phyloP scores from a whole-genome alignment of 2,888 invertebrate genomes.

The Meganola albula region DNA sequence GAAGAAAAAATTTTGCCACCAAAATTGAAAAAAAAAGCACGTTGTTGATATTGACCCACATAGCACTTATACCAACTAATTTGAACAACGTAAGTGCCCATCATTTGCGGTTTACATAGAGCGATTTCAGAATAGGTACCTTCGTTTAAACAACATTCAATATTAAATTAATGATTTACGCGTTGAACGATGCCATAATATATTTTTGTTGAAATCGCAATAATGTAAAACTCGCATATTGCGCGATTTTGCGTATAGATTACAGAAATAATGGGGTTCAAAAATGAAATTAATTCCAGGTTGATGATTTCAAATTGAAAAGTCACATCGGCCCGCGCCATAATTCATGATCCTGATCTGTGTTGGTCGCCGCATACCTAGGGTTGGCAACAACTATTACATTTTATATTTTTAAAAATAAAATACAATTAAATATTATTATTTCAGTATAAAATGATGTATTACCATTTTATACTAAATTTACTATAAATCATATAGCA shows the following conservation, averaged over 20 bases:
- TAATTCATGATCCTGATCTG: conserved; percentile 77
- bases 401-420: conserved; percentile 21
- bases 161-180: conserved; percentile 52
- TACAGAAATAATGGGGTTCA: conserved; percentile 78
- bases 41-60: too few species aligned
- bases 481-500: conserved; percentile 17
- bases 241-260: conserved; percentile 70
- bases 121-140: conserved; percentile 25
- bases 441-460: conserved; percentile 8
- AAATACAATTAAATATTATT: too few species aligned
- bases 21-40: too few species aligned
- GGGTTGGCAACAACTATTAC: conserved; percentile 45
- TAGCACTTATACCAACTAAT: too few species aligned
- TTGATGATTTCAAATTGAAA: conserved; percentile 80
- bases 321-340: conserved; percentile 77
- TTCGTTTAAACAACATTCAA: conserved; percentile 45
- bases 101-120: conserved; percentile 26
- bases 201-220: conserved; percentile 69
- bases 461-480: conserved; percentile 16
- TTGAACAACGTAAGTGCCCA: too few species aligned
- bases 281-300: conserved; percentile 79
- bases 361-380: conserved; percentile 55
- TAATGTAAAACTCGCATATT: conserved; percentile 73
- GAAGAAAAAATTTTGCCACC: too few species aligned
- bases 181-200: conserved; percentile 48